Evolutionary conservation across 2,797 vertebrate species (phyloP), one percentile per base, ranked within the genome.

Genomic region (Hapalemur alaotrensis): DNA sequence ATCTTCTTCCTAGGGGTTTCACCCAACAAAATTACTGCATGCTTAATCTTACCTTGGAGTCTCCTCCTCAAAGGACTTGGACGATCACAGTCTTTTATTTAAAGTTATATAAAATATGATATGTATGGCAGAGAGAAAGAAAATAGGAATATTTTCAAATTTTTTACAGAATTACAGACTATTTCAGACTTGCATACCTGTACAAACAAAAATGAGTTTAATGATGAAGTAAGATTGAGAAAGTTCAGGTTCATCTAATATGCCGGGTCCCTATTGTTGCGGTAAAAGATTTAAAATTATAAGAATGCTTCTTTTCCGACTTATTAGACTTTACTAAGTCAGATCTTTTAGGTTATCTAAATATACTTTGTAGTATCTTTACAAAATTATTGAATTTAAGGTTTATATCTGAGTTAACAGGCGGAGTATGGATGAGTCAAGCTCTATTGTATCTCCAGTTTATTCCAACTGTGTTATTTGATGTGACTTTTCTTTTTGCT

Each of bases 331-430:
- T 97, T 96, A 96, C 98, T 96, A 98, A 98, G 73, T 93, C 95
- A 96, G 72, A 93, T 94, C 57, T 93, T 96, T 97, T 96, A 97
- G 92, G 83, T 93, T 98, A 97, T 96, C 87, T 98, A 98, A 98
- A 98, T 78, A 98, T 89, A 95, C 65, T 93, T 98, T 91, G 80
- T 92, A n/a, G 5, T 89, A 46, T 97, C 94, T 98, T 98, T 98
- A 97, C 97, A 98, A 93, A 98, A 98, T 93, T 89, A 91, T 96
- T 95, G 95, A 95, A 98, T 97, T 98, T 96, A 95, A 97, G 96
- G 90, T 86, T 10, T 98, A 96, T 94, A 23, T 90, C 89, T 65
- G 52, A 35, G 35, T 87, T 67, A 97, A 61, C 17, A 88, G n/a
- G 13, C 32, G 85, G 13, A 32, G 78, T 61, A 13, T n/a, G 17